Conservation (phyloP, 2,888 invertebrate species). For the Xestia sexstrigata region DNA sequence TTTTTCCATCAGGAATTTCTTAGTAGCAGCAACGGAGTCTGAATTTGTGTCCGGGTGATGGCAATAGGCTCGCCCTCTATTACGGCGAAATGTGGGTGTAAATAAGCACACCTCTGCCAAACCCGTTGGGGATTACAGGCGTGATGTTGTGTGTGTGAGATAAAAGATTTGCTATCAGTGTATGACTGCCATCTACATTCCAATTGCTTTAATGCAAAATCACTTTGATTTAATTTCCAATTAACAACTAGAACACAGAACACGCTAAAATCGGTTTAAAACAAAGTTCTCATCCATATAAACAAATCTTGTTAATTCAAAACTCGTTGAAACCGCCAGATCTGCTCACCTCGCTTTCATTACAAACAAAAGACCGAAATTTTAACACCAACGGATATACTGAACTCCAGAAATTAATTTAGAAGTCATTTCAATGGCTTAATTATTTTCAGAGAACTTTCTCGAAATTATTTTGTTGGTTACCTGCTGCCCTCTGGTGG, state of each 20-base stretch:
- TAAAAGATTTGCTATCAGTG: not conserved
- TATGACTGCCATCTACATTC: not conserved
- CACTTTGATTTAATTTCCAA: conserved; percentile 32
- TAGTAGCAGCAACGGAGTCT: no score
- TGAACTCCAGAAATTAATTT: conserved; percentile 73
- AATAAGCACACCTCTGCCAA: no score
- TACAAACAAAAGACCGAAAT: conserved; percentile 51
- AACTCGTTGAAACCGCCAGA: conserved; percentile 39
- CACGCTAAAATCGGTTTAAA: conserved; percentile 26
- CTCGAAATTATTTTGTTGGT: conserved; percentile 55
- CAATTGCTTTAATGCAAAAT: not conserved
- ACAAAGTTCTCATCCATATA: conserved; percentile 27
- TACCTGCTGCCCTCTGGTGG: conserved; percentile 60
- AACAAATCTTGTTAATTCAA: conserved; percentile 40
- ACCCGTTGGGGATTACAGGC: no score
- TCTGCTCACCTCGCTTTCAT: conserved; percentile 37
- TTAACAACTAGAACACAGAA: conserved; percentile 28
- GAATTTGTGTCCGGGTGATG: no score
- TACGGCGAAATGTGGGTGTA: no score
- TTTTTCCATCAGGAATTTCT: no score
- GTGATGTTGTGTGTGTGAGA: no score
- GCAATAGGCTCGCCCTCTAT: no score
- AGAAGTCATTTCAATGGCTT: conserved; percentile 71
- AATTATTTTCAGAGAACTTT: conserved; percentile 66
- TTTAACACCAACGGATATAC: conserved; percentile 57